These are phyloP conservation scores for Prorops nasuta DNA, from an alignment of 1,140 invertebrate genomes.

Conservation along the genomic window DNA sequence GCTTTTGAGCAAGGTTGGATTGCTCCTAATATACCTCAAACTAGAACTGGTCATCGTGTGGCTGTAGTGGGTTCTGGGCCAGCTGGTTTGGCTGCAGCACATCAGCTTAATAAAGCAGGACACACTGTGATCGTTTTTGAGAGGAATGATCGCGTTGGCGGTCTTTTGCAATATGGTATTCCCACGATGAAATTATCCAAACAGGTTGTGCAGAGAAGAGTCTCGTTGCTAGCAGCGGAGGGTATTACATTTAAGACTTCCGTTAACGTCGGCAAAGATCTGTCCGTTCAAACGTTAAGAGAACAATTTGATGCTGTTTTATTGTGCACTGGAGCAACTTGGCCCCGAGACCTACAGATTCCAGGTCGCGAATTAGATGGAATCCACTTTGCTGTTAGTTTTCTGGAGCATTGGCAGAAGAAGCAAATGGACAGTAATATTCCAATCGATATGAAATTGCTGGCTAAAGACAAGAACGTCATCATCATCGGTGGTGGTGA, in stretches of 20 bases:
- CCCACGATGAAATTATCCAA: slow-evolving; percentile 97
- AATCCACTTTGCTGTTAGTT: slow-evolving; percentile 97
- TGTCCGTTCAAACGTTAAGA: slow-evolving; percentile 70
- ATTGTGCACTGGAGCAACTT: slow-evolving; percentile 91
- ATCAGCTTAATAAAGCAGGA: slow-evolving; percentile 90
- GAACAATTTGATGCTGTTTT: slow-evolving; percentile 84
- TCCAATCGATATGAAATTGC: slow-evolving; percentile 57
- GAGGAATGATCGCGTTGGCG: slow-evolving; percentile 92
- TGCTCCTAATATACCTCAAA: slow-evolving; percentile 68
- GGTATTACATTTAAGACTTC: slow-evolving; percentile 90
- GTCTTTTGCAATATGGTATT: slow-evolving; percentile 95
- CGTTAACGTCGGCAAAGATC: slow-evolving; percentile 88
- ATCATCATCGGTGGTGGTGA: slow-evolving; percentile 98
- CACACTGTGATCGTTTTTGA: slow-evolving; percentile 95
- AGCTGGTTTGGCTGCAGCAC: slow-evolving; percentile 92
- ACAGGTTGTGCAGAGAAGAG: slow-evolving; percentile 85
- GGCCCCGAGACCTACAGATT: slow-evolving; percentile 88
- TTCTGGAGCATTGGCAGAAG: slow-evolving; percentile 96
- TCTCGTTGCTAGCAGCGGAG: slow-evolving; percentile 85
- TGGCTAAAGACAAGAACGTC: slow-evolving; percentile 92
- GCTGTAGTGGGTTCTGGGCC: slow-evolving; percentile 96
- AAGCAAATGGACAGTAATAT: slow-evolving; percentile 74
- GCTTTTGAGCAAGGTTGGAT: slow-evolving; percentile 98
- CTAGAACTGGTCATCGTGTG: slow-evolving; percentile 80
- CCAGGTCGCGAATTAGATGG: slow-evolving; percentile 83